phyloP scores from a whole-genome alignment of 2,888 invertebrate genomes.

The Standfussiana lucernea region DNA sequence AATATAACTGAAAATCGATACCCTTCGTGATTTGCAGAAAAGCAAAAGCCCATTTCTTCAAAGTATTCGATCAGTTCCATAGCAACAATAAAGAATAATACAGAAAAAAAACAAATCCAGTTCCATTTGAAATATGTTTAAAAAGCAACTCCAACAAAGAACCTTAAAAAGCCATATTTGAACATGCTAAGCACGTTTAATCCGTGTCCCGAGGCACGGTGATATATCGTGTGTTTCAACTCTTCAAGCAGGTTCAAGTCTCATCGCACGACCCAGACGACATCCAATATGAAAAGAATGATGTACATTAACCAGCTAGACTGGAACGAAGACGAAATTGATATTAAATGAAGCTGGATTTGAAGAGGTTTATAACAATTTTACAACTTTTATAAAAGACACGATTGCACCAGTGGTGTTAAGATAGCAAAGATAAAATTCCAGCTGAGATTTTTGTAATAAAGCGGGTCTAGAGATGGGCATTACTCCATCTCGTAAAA shows the following conservation, averaged over 20 bases:
- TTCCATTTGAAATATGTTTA: background rate
- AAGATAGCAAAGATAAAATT: slow-evolving; percentile 20
- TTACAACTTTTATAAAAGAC: slow-evolving; percentile 17
- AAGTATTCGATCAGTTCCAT: background rate
- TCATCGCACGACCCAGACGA: slow-evolving; percentile 64
- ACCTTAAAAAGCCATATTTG: slow-evolving; percentile 44
- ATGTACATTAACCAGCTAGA: slow-evolving; percentile 60
- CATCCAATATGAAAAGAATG: slow-evolving; percentile 63
- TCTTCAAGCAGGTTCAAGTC: slow-evolving; percentile 63
- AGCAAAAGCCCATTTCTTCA: background rate
- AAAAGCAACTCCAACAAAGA: slow-evolving; percentile 19
- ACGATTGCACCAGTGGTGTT: slow-evolving; percentile 19
- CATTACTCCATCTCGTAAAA: slow-evolving; percentile 19
- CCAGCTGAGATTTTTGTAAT: slow-evolving; percentile 5
- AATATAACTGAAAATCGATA: slow-evolving; percentile 21
- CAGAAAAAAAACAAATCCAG: background rate
- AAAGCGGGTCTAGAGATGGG: background rate
- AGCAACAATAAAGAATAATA: background rate
- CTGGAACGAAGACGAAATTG: slow-evolving; percentile 47
- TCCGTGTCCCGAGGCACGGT: slow-evolving; percentile 59
- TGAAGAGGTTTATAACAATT: slow-evolving; percentile 10
- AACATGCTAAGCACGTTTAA: slow-evolving; percentile 66
- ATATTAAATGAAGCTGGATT: slow-evolving; percentile 44
- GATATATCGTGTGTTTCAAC: slow-evolving; percentile 65
- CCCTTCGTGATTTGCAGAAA: background rate